Percentiles rank a stretch among this genome's conserved stretches.
Evolutionary conservation across 2,888 invertebrate genomes (phyloP).

Genomic region (Cataglyphis cursor): DNA sequence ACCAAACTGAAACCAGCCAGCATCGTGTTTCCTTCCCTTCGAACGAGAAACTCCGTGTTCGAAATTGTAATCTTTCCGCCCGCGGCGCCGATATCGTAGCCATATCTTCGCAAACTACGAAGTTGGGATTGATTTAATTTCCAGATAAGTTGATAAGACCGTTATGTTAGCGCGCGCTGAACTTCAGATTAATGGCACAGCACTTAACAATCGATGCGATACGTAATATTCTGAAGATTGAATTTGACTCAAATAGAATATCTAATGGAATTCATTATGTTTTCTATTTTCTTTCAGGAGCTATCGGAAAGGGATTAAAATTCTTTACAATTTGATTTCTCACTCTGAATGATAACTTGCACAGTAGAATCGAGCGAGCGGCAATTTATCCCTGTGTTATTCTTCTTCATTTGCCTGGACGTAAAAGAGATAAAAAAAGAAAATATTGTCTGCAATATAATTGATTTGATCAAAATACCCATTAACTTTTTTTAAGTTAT

Average conservation of each 20-base stretch:
- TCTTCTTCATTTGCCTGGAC: background rate
- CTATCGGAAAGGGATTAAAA: background rate
- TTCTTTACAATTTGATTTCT: background rate
- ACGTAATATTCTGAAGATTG: slow-evolving; percentile 6
- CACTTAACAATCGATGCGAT: slow-evolving; percentile 25
- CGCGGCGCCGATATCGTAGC: background rate
- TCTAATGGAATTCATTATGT: background rate
- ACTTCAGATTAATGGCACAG: slow-evolving; percentile 46
- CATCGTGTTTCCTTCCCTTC: slow-evolving; percentile 69
- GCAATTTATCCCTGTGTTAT: background rate
- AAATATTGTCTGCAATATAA: background rate
- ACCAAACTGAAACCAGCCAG: slow-evolving; percentile 75
- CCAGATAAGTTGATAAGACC: slow-evolving; percentile 37
- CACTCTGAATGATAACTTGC: background rate
- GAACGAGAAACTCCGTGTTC: slow-evolving; percentile 58
- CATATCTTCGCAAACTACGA: slow-evolving; percentile 44
- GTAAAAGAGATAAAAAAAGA: background rate
- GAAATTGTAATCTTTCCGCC: slow-evolving; percentile 46
- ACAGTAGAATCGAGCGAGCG: background rate
- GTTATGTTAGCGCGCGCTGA: slow-evolving; percentile 34
- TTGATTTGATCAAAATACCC: background rate
- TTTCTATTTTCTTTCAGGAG: background rate
- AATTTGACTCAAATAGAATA: slow-evolving; percentile 25
- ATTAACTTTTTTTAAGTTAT: background rate
- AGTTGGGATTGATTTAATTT: slow-evolving; percentile 52